A percentile compares a stretch with the other conserved stretches of the same genome.
These are phyloP conservation scores for Notechis scutatus DNA, from an alignment of 2,113 vertebrate genomes.

Conservation along the genomic window DNA sequence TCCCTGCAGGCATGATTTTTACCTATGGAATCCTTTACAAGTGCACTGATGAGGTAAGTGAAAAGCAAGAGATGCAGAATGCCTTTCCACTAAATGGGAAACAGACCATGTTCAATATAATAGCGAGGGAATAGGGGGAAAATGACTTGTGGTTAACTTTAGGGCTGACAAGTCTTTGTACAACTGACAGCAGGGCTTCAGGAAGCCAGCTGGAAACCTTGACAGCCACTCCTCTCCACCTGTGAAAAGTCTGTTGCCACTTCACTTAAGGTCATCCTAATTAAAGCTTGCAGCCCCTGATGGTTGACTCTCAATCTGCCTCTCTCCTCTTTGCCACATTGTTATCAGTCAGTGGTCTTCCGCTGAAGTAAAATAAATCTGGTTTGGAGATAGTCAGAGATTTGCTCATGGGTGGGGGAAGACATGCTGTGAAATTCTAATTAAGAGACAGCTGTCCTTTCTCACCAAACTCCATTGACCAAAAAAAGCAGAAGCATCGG, in stretches of 20 bases:
- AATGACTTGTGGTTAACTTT: constrained; percentile 19
- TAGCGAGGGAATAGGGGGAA: not conserved
- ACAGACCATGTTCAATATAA: constrained; percentile 31
- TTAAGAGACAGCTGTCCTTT: constrained; percentile 63
- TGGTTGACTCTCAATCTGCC: constrained; percentile 40
- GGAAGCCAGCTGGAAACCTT: constrained; percentile 48
- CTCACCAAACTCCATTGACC: constrained; percentile 14
- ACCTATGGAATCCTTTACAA: not conserved
- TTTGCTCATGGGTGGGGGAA: constrained; percentile 45
- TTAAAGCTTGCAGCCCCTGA: constrained; percentile 42
- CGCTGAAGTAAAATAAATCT: constrained; percentile 48
- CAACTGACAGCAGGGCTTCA: constrained; percentile 25
- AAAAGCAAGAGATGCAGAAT: not conserved
- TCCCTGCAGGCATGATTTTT: not conserved
- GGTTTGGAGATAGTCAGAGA: constrained; percentile 47
- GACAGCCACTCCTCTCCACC: constrained; percentile 32
- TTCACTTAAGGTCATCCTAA: constrained; percentile 44
- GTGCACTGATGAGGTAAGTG: not conserved
- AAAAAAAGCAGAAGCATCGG: not conserved
- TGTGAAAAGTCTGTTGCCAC: constrained; percentile 44
- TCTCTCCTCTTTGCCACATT: constrained; percentile 32
- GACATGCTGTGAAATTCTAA: constrained; percentile 58
- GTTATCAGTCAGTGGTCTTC: constrained; percentile 45
- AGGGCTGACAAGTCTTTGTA: not conserved
- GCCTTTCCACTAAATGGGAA: constrained; percentile 17